phyloP scores from a whole-genome alignment of 2,797 vertebrate genomes.

The Lagorchestes hirsutus region DNA sequence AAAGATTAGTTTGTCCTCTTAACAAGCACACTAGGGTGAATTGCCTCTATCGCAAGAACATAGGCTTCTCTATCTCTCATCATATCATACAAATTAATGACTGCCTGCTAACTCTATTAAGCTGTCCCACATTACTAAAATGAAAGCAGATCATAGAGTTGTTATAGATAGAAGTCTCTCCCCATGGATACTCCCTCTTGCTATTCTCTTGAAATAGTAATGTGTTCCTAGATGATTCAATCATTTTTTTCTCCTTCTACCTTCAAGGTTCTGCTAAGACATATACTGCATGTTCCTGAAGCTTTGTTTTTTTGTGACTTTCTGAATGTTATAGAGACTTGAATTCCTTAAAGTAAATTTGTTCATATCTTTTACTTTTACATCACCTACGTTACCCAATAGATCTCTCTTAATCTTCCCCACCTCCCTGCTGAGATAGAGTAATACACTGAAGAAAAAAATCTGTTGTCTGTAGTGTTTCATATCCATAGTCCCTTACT shows the following conservation, averaged over 20 bases:
- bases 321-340: background rate
- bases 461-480: background rate
- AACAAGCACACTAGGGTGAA: background rate
- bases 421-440: too few relatives aligned
- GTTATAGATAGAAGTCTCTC: background rate
- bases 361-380: background rate
- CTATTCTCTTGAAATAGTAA: background rate
- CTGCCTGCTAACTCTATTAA: background rate
- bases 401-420: background rate
- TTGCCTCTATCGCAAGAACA: background rate
- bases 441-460: background rate
- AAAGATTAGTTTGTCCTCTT: background rate
- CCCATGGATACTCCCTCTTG: background rate
- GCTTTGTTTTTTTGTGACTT: background rate
- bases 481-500: background rate
- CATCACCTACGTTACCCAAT: background rate
- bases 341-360: background rate
- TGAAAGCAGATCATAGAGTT: background rate
- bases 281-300: background rate
- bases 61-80: background rate
- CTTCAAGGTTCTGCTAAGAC: background rate
- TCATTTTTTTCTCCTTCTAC: background rate
- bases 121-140: background rate
- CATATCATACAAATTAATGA: background rate
- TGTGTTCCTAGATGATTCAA: background rate